Evolutionary conservation across 2,797 vertebrate species (phyloP).

Genomic region (Gambelia wislizenii): DNA sequence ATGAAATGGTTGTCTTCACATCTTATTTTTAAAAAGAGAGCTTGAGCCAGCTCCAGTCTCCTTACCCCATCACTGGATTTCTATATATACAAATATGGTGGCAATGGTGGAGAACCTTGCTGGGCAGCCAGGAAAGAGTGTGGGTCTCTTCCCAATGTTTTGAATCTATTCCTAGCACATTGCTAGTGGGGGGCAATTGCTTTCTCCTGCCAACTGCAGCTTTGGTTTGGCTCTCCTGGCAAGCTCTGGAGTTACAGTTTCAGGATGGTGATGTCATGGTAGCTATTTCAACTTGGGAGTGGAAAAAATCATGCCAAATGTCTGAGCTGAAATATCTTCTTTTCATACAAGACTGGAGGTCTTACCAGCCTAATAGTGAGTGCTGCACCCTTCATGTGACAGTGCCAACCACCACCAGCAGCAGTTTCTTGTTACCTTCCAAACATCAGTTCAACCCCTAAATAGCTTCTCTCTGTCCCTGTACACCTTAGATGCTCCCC

Average conservation of each 20-base stretch:
- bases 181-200: slow-evolving; percentile 65
- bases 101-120: not conserved
- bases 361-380: slow-evolving; percentile 42
- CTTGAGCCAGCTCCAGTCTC: slow-evolving; percentile 55
- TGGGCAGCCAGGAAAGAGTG: slow-evolving; percentile 50
- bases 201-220: slow-evolving; percentile 64
- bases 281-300: slow-evolving; percentile 61
- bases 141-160: slow-evolving; percentile 19
- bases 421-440: not conserved
- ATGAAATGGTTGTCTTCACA: slow-evolving; percentile 72
- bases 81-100: slow-evolving; percentile 24
- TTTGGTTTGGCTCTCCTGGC: slow-evolving; percentile 73
- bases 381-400: slow-evolving; percentile 62
- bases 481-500: not conserved
- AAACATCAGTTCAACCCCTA: slow-evolving; percentile 8
- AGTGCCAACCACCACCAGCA: slow-evolving; percentile 49
- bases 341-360: slow-evolving; percentile 55
- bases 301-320: slow-evolving; percentile 54
- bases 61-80: slow-evolving; percentile 30
- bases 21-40: slow-evolving; percentile 61
- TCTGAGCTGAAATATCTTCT: slow-evolving; percentile 56
- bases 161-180: slow-evolving; percentile 62
- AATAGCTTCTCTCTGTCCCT: slow-evolving; percentile 10
- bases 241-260: slow-evolving; percentile 66
- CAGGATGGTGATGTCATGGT: slow-evolving; percentile 68